Evolutionary conservation across 2,113 vertebrate species (phyloP), one percentile per base, ranked within the genome.

Genomic region (Ascaphus truei): DNA sequence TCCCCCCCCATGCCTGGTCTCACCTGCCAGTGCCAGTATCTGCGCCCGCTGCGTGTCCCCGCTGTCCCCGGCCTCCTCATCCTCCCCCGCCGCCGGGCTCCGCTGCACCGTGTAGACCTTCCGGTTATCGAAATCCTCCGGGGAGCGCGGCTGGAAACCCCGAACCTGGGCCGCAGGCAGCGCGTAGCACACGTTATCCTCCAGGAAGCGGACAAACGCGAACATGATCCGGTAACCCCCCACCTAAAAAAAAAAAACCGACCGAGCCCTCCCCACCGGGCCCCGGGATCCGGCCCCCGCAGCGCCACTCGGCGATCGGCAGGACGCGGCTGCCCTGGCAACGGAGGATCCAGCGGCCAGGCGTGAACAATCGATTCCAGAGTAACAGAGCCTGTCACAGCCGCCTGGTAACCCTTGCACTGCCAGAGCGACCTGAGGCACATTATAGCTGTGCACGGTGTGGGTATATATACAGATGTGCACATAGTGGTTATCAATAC

Each of bases 1-100:
- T 58, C 30, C 26, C 33, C 22, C 2, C 20, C 12, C 10, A 8
- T 4, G 29, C 20, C 3, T 20, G 15, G 47, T 25, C 92, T 94
- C 89, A 96, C 95, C 95, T 96, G 95, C 94, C 89, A 96, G 90
- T 79, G 94, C 95, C 89, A 98, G 92, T 84, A 98, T 95, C 87
- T 95, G 94, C 85, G 95, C 95, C 88, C 92, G 91, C 87, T 91
- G 88, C 72, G 71, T 74, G 64, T 80, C 75, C 29, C 72, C 75
- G 12, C 10, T 12, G 53, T 36, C 37, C 16, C 29, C 80, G 60
- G 73, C 75, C 22, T 66, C 74, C 37, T 73, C 74, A 13, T 72
- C 71, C 34, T 50, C 67, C 26, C 71, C 58, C 74, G 73, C 50
- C 73, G 73, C 74, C 2, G 86, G 84, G 86, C 85, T 91, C 86